Percentiles rank a stretch among this genome's conserved stretches.
These are phyloP conservation scores for Gambelia wislizenii DNA, from an alignment of 2,797 vertebrate genomes.

Conservation along the genomic window DNA sequence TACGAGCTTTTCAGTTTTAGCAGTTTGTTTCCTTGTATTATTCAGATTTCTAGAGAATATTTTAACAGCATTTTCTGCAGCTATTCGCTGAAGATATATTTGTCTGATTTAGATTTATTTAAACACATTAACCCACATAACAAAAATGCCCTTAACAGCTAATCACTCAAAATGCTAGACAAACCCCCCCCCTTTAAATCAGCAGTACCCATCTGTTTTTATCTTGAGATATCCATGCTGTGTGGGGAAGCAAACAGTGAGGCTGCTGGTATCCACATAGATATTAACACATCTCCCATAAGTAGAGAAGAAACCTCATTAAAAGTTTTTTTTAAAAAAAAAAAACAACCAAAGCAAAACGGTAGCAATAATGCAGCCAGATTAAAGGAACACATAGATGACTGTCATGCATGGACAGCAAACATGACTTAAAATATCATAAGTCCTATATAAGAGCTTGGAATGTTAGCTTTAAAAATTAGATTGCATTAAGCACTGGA, in stretches of 20 bases:
- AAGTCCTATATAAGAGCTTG: not conserved
- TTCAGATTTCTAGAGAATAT: not conserved
- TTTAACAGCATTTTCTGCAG: not conserved
- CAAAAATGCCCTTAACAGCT: not conserved
- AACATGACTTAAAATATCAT: not conserved
- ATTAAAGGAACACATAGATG: not conserved
- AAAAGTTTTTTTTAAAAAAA: too few species aligned
- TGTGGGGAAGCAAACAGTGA: not conserved
- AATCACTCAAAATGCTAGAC: not conserved
- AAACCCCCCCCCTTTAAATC: too few species aligned
- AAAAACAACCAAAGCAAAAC: too few species aligned
- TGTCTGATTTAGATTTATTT: not conserved
- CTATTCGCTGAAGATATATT: not conserved
- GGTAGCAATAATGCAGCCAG: too few species aligned
- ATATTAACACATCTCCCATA: not conserved
- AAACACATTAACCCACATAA: not conserved
- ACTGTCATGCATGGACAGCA: too few species aligned
- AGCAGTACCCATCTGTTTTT: not conserved
- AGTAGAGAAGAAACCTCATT: not conserved
- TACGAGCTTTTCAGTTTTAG: not conserved
- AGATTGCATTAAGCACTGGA: too few species aligned
- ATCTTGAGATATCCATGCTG: too few species aligned
- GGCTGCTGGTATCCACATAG: not conserved
- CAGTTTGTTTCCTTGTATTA: not conserved
- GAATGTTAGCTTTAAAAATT: too few species aligned